These are phyloP conservation scores for Leptothorax acervorum DNA, from an alignment of 2,888 invertebrate genomes.

Conservation along the genomic window DNA sequence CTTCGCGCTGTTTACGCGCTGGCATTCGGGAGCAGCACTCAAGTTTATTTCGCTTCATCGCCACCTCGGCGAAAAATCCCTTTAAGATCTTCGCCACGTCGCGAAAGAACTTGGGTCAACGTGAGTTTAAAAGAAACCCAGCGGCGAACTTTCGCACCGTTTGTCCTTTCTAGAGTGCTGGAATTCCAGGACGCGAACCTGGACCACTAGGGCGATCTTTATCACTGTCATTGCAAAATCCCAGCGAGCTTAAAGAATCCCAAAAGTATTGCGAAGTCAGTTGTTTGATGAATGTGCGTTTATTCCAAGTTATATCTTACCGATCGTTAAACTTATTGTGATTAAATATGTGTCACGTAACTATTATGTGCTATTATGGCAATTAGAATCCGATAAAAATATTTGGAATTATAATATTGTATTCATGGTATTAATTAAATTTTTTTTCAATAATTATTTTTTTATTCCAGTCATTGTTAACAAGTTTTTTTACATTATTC, in stretches of 20 bases:
- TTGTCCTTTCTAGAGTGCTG: constrained; percentile 20
- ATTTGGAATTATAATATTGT: background rate
- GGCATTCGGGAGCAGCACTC: constrained; percentile 11
- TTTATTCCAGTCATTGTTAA: background rate
- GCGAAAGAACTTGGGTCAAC: constrained; percentile 36
- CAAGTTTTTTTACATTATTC: background rate
- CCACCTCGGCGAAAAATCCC: constrained; percentile 22
- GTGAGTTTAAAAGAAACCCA: constrained; percentile 14
- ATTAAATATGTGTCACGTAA: background rate
- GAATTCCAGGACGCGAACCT: constrained; percentile 23
- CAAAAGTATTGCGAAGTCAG: background rate
- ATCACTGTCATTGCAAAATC: constrained; percentile 39
- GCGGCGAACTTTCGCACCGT: constrained; percentile 29
- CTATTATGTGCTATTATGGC: background rate
- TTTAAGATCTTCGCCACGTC: constrained; percentile 15
- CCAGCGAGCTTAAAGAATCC: constrained; percentile 2
- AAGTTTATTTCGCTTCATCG: constrained; percentile 35
- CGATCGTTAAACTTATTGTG: background rate
- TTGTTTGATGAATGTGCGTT: constrained; percentile 18
- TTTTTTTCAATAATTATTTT: background rate
- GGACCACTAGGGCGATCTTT: constrained; percentile 10
- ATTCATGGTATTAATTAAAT: background rate
- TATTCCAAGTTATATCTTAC: background rate
- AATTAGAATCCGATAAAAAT: background rate
- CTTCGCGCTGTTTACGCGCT: constrained; percentile 30